These are phyloP conservation scores for Trachelus tabidus DNA, from an alignment of 2,888 invertebrate genomes.

Conservation along the genomic window DNA sequence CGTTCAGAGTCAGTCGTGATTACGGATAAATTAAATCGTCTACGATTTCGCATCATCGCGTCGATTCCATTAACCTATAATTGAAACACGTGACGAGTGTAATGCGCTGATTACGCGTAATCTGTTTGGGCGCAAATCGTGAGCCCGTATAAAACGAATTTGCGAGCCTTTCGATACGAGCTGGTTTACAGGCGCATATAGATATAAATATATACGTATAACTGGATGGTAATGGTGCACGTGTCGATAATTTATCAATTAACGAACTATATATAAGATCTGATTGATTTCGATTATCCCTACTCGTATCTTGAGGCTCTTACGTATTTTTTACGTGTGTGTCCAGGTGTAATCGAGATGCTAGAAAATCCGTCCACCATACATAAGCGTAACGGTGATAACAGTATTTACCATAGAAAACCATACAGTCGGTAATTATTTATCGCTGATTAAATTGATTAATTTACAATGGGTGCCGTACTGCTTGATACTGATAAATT, in stretches of 20 bases:
- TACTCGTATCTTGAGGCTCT: not conserved
- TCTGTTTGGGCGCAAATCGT: not conserved
- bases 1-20: not conserved
- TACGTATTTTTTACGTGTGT: not conserved
- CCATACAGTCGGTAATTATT: not conserved
- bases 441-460: not conserved
- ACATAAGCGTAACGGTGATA: not conserved
- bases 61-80: not conserved
- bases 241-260: not conserved
- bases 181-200: not conserved
- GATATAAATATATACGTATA: not conserved
- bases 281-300: not conserved
- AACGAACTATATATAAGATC: not conserved
- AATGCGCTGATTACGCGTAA: not conserved
- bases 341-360: not conserved
- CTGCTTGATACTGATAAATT: not conserved
- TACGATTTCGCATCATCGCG: slow-evolving; percentile 1
- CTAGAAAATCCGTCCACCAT: not conserved
- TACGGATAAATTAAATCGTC: not conserved
- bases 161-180: not conserved
- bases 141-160: not conserved
- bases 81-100: slow-evolving; percentile 11
- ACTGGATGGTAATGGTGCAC: not conserved
- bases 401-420: not conserved
- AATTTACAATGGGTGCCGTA: not conserved